phyloP scores from a whole-genome alignment of 2,797 vertebrate species.

The Cephalopachus bancanus region DNA sequence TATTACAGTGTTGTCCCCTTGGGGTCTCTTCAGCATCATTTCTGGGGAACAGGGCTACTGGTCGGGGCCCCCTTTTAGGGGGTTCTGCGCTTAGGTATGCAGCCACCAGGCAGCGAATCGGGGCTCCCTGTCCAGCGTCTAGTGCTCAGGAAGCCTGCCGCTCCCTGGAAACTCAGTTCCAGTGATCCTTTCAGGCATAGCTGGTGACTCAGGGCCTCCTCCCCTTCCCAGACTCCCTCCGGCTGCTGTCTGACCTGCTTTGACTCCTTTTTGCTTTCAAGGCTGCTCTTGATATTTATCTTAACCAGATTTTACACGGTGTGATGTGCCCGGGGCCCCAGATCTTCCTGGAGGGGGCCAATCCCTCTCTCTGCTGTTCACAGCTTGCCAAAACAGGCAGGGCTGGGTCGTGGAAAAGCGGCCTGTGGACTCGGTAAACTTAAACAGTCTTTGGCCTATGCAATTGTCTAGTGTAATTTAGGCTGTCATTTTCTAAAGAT shows the following conservation, averaged over 20 bases:
- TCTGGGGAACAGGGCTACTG: background rate
- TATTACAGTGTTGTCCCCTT: background rate
- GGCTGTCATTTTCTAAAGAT: constrained; percentile 65
- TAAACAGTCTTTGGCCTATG: constrained; percentile 33
- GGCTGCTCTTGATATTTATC: constrained; percentile 66
- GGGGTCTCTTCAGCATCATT: background rate
- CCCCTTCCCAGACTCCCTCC: background rate
- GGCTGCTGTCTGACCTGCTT: constrained; percentile 72
- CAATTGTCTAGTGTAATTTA: constrained; percentile 11
- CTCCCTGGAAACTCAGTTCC: background rate
- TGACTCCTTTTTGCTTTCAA: constrained; percentile 76
- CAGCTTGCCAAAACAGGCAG: background rate
- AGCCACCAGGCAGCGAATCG: background rate
- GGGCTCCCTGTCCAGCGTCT: accelerated
- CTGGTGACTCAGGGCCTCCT: constrained; percentile 57
- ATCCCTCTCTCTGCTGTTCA: background rate
- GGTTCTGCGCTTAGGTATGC: background rate
- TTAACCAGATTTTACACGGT: constrained; percentile 75
- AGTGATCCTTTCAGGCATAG: background rate
- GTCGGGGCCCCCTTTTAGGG: background rate
- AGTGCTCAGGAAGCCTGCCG: background rate
- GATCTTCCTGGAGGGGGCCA: background rate
- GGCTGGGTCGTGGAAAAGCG: background rate
- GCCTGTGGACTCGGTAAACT: background rate
- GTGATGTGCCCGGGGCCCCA: constrained; percentile 19